These are phyloP conservation scores for Antedon mediterranea DNA, from an alignment of 53 echinoderm and acorn worm species.

Conservation along the genomic window DNA sequence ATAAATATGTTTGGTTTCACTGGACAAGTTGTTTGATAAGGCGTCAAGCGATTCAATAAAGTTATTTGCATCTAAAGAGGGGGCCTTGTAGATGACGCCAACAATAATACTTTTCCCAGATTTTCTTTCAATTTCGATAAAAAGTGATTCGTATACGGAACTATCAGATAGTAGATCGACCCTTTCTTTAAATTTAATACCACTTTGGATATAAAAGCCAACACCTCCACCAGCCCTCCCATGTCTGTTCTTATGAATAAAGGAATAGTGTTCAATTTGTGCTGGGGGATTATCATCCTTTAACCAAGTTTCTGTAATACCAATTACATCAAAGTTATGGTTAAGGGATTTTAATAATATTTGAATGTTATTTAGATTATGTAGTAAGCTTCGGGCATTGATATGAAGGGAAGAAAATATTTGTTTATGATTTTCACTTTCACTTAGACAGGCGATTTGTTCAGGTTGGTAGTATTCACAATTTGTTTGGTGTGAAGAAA, in stretches of 20 bases:
- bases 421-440: no score
- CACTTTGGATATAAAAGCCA: background rate
- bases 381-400: no score
- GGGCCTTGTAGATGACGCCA: no score
- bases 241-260: background rate
- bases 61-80: background rate
- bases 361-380: background rate
- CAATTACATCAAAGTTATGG: background rate
- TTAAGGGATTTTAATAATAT: background rate
- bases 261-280: background rate
- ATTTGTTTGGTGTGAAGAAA: background rate
- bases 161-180: background rate
- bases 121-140: background rate
- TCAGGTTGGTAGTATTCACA: background rate
- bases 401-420: background rate
- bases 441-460: no score
- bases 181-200: background rate
- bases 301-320: background rate
- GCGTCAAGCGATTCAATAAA: background rate
- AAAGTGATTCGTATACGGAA: background rate
- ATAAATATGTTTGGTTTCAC: background rate
- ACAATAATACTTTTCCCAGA: no score
- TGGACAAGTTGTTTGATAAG: background rate
- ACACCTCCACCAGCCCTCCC: background rate
- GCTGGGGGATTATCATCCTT: background rate